Conservation (phyloP, 1,140 invertebrate species). For the Ridgeia piscesae region DNA sequence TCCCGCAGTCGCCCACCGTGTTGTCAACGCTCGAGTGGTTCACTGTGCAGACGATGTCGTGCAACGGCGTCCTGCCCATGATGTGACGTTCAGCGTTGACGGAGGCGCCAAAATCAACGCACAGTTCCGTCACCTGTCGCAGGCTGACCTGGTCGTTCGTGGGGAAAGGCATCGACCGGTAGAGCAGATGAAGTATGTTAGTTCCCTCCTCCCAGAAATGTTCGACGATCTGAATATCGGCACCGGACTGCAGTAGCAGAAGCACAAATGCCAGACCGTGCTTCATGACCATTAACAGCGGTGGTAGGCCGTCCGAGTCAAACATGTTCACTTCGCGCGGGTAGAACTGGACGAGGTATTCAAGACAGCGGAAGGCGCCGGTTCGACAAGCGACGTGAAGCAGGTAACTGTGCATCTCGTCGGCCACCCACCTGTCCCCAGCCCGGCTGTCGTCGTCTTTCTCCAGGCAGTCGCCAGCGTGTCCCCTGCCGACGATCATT, state of each 20-base stretch:
- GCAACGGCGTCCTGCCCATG: not conserved
- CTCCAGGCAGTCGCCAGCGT: not conserved
- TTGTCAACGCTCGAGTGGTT: slow-evolving; percentile 10
- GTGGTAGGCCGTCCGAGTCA: slow-evolving; percentile 20
- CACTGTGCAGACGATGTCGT: not conserved
- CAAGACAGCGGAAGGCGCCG: slow-evolving; percentile 12
- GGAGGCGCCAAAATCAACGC: not conserved
- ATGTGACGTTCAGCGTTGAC: slow-evolving; percentile 6
- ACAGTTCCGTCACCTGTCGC: not conserved
- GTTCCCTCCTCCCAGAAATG: slow-evolving; percentile 12
- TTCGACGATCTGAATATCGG: not conserved
- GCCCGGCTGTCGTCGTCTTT: not conserved
- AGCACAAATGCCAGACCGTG: slow-evolving; percentile 11
- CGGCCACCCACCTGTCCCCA: not conserved
- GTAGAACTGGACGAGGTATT: slow-evolving; percentile 5
- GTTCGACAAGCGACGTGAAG: slow-evolving; percentile 15
- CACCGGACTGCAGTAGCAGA: slow-evolving; percentile 3
- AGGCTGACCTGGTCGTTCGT: not conserved
- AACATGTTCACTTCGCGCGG: slow-evolving; percentile 12
- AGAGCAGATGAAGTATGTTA: slow-evolving; percentile 18
- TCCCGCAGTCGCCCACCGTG: not conserved
- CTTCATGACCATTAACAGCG: slow-evolving; percentile 19
- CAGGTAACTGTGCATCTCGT: slow-evolving; percentile 15
- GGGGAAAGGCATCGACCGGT: not conserved
- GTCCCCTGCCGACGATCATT: not conserved